Conservation (phyloP, 2,113 vertebrate species). For the Cololabis saira region DNA sequence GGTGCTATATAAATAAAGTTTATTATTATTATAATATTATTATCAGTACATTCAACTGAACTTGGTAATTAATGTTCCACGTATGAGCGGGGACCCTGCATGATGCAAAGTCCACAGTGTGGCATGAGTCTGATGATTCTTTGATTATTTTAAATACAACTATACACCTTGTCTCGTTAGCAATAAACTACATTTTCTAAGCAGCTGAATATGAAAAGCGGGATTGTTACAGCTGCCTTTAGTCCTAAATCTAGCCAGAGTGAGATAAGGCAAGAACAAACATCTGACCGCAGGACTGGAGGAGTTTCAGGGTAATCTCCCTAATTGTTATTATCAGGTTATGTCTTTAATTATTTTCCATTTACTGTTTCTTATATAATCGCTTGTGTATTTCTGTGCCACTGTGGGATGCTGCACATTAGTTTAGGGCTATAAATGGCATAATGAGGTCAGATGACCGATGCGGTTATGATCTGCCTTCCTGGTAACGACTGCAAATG, state of each 20-base stretch:
- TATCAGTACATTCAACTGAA: too few relatives aligned
- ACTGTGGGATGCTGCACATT: slow-evolving; percentile 9
- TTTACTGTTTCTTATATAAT: slow-evolving; percentile 2
- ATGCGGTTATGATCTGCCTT: slow-evolving; percentile 21
- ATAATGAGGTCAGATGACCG: slow-evolving; percentile 25
- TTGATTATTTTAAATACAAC: too few relatives aligned
- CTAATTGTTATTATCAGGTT: neutral
- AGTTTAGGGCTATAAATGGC: slow-evolving; percentile 31
- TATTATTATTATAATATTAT: too few relatives aligned
- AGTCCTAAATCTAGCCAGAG: neutral
- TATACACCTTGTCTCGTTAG: too few relatives aligned
- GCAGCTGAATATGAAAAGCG: neutral
- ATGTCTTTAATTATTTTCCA: slow-evolving; percentile 14
- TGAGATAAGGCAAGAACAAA: neutral
- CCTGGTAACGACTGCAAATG: slow-evolving; percentile 29
- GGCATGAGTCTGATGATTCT: too few relatives aligned
- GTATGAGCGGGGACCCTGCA: too few relatives aligned
- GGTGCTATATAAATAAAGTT: too few relatives aligned
- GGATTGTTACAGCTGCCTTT: neutral
- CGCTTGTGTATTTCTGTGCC: slow-evolving; percentile 5
- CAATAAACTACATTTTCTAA: neutral
- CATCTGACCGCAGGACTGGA: neutral
- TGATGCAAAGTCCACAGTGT: too few relatives aligned
- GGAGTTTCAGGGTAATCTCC: neutral
- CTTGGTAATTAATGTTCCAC: too few relatives aligned